phyloP scores from a whole-genome alignment of 2,797 vertebrate species.

The Phalloptychus januarius region DNA sequence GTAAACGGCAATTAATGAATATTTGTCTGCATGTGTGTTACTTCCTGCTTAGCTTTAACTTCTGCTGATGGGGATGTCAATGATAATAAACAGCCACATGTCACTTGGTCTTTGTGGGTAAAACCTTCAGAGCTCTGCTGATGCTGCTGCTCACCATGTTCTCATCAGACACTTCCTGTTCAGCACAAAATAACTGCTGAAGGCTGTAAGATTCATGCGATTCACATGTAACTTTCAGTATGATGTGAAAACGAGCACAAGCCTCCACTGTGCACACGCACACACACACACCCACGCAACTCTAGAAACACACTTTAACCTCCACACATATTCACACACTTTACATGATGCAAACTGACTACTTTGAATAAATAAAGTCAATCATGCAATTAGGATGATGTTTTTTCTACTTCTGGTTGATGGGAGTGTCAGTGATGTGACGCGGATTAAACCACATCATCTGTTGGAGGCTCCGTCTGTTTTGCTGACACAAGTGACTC shows the following conservation, averaged over 20 bases:
- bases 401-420: too few species aligned
- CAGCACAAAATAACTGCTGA: not conserved
- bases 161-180: not conserved
- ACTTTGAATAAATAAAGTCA: too few species aligned
- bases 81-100: not conserved
- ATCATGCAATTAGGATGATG: too few species aligned
- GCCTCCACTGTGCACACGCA: not conserved
- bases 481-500: too few species aligned
- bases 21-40: not conserved
- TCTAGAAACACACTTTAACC: too few species aligned
- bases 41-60: not conserved
- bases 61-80: not conserved
- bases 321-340: too few species aligned
- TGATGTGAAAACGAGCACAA: not conserved
- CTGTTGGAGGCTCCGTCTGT: too few species aligned
- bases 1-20: not conserved
- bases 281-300: too few species aligned
- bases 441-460: too few species aligned
- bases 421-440: too few species aligned
- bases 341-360: too few species aligned
- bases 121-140: not conserved
- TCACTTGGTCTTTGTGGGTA: not conserved
- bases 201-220: not conserved
- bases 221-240: not conserved
- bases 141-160: not conserved